These are phyloP conservation scores for Mandrillus leucophaeus DNA, from an alignment of 2,113 vertebrate species.

Conservation along the genomic window DNA sequence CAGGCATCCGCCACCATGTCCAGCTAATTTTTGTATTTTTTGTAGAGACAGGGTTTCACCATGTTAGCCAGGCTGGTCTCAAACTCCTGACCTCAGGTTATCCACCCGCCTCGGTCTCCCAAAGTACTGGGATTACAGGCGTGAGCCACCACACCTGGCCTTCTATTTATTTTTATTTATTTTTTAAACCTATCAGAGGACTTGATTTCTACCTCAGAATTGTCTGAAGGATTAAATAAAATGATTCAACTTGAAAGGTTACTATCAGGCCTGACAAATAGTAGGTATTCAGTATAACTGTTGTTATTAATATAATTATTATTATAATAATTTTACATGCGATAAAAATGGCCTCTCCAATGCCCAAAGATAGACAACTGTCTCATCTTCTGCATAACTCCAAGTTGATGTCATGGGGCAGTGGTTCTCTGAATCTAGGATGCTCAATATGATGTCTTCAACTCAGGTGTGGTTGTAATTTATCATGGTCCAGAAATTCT, in stretches of 20 bases:
- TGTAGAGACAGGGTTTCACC: too few relatives aligned
- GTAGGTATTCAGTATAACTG: not conserved
- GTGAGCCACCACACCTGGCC: fast-evolving
- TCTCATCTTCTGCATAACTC: not conserved
- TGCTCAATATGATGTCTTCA: not conserved
- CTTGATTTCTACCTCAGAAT: not conserved
- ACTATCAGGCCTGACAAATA: not conserved
- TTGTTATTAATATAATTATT: not conserved
- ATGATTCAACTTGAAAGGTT: not conserved
- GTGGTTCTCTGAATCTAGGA: not conserved
- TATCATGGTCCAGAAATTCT: not conserved
- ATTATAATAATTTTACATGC: not conserved
- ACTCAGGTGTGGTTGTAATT: not conserved
- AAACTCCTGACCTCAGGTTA: too few relatives aligned
- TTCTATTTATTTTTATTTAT: not conserved
- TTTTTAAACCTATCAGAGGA: not conserved
- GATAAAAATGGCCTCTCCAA: not conserved
- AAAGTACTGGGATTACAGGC: too few relatives aligned
- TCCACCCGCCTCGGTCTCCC: too few relatives aligned
- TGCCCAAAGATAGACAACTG: not conserved
- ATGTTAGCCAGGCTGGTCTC: too few relatives aligned
- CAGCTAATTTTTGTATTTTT: too few relatives aligned
- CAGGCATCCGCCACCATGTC: too few relatives aligned
- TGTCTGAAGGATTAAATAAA: not conserved
- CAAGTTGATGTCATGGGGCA: not conserved